Evolutionary conservation across 2,113 vertebrate species (phyloP).

Genomic region (Romanogobio albipinnatus): DNA sequence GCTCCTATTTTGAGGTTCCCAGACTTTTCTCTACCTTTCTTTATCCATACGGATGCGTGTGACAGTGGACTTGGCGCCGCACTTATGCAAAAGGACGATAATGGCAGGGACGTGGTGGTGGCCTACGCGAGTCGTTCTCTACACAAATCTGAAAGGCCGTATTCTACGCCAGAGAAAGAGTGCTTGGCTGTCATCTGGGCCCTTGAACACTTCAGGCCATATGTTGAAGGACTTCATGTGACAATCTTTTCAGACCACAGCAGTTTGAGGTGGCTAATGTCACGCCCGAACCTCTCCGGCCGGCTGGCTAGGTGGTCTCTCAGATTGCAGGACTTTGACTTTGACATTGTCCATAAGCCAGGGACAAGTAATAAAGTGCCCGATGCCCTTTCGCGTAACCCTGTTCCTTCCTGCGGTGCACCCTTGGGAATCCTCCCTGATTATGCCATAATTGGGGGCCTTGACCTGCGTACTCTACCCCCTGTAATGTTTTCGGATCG

Average conservation of each 20-base stretch:
- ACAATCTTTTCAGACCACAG: conserved; percentile 27
- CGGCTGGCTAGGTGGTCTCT: conserved; percentile 4
- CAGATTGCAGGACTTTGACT: not conserved
- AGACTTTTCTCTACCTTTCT: conserved; percentile 13
- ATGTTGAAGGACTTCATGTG: conserved; percentile 7
- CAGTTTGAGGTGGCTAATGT: conserved; percentile 13
- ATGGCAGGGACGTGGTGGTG: no score
- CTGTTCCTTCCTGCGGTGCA: no score
- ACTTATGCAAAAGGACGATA: no score
- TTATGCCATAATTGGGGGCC: conserved; percentile 12
- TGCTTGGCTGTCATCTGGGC: no score
- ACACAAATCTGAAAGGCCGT: no score
- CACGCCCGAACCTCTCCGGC: not conserved
- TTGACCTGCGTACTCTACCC: not conserved
- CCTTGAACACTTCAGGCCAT: no score
- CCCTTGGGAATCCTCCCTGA: not conserved
- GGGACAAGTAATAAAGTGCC: not conserved
- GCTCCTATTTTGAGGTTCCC: no score
- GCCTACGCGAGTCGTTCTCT: no score
- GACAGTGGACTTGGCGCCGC: not conserved
- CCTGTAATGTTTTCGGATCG: no score
- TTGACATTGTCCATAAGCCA: not conserved
- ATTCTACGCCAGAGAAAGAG: no score
- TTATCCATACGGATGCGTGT: conserved; percentile 18
- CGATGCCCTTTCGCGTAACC: not conserved